Percentiles rank a stretch among this genome's conserved stretches.
phyloP scores from a whole-genome alignment of 2,113 vertebrate genomes.

The Sinosuthora webbiana region DNA sequence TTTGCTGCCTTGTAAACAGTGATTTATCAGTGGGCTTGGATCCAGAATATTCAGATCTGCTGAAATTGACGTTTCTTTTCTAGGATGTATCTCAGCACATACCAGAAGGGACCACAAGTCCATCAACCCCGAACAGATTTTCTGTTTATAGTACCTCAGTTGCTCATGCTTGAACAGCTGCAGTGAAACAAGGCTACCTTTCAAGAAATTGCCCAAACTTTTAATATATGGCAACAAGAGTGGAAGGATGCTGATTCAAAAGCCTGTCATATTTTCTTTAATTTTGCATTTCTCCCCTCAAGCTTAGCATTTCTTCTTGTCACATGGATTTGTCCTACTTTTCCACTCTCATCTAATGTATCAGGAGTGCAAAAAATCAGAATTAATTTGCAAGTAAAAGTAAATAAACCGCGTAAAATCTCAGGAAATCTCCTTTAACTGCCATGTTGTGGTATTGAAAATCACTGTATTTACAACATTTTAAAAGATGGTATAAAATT shows the following conservation, averaged over 20 bases:
- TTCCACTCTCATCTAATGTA: neutral
- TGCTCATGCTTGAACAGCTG: neutral
- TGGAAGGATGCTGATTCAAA: neutral
- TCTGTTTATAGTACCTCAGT: neutral
- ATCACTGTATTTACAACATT: neutral
- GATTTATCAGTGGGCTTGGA: neutral
- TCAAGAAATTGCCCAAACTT: neutral
- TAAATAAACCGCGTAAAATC: neutral
- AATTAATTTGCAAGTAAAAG: conserved; percentile 14
- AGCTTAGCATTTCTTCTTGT: neutral
- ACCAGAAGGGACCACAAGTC: neutral
- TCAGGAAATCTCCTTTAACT: neutral
- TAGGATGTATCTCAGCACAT: neutral
- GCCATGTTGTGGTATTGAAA: neutral
- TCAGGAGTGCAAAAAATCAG: neutral
- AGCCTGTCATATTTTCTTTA: neutral
- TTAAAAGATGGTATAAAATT: neutral
- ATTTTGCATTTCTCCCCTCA: neutral
- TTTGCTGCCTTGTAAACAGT: neutral
- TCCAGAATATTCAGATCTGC: neutral
- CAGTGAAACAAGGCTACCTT: neutral
- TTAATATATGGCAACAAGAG: neutral
- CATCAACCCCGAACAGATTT: neutral
- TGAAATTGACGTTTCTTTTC: neutral
- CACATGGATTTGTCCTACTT: neutral